Evolutionary conservation across 2,113 vertebrate genomes (phyloP).

Genomic region (Crypturellus undulatus): DNA sequence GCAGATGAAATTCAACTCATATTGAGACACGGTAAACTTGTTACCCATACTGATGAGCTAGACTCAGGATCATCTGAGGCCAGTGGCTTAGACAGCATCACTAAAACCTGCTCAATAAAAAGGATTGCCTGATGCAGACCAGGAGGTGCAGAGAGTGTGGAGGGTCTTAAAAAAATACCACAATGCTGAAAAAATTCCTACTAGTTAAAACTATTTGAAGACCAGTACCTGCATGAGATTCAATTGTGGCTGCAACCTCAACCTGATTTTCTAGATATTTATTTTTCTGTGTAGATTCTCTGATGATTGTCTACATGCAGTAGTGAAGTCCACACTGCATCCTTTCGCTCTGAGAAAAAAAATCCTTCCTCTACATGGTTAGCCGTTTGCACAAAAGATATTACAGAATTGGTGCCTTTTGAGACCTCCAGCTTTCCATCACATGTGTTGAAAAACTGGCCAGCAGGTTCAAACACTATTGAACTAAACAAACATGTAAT

Average conservation of each 20-base stretch:
- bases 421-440: not conserved
- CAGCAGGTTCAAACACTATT: not conserved
- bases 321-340: not conserved
- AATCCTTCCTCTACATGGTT: not conserved
- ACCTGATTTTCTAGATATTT: not conserved
- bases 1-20: not conserved
- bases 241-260: not conserved
- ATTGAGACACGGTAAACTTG: not conserved
- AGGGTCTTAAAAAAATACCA: not conserved
- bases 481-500: not conserved
- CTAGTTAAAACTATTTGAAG: not conserved
- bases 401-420: not conserved
- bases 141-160: not conserved
- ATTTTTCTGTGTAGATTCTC: not conserved
- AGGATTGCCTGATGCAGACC: not conserved
- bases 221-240: not conserved
- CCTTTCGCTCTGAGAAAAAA: not conserved
- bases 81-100: not conserved
- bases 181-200: not conserved
- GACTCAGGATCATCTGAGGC: not conserved
- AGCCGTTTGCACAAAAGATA: not conserved
- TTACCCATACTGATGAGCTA: not conserved
- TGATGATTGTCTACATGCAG: not conserved
- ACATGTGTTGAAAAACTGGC: not conserved
- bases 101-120: not conserved